Base-by-base conservation (phyloP, 2,888 invertebrate genomes). In the Erebia palarica region DNA sequence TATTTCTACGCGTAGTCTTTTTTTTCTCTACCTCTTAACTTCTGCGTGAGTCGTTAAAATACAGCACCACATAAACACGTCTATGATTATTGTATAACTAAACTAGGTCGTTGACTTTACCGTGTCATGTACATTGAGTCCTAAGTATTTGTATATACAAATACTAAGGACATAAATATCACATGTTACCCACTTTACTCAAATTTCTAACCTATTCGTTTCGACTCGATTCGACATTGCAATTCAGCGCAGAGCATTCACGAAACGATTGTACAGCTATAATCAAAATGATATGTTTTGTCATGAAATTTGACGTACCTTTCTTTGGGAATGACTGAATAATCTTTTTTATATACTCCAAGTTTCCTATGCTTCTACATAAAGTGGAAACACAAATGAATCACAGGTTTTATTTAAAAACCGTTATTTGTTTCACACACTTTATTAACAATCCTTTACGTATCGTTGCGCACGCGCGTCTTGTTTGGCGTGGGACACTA, bases 351-450 rank as follows among this genome's bases (percentile, higher is more conserved):
- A 49, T 27, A 27, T 21, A 44, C 42, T 14, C 18, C 49, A 21
- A 21, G 42, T 47, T 18, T 61, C 18, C 61, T 18, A 16, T 47
- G 18, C 7, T 10, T 36, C 7, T n/a, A 36, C 7, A n/a, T n/a
- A 63, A 63, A 63, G 47, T 49, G 14, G 63, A 63, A 63, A 18
- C 13, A 63, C 63, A 58, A 44, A 47, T 57, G 47, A 58, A 47
- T 14, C 66, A 66, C 66, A 66, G 14, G 57, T 66, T 66, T 66
- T 21, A 47, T 66, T 36, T 42, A 47, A 58, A 66, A 66, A 66
- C 66, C 57, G 66, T 57, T 66, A 57, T 58, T 66, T 66, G 44
- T 66, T 47, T 66, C 42, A 42, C 18, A 44, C 65, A 55, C 65
- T 42, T 49, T 64, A 64, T 27, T 10, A 14, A 11, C 42, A 55